These are phyloP conservation scores for Heteropelma amictum DNA, from an alignment of 2,888 invertebrate species.

Conservation along the genomic window DNA sequence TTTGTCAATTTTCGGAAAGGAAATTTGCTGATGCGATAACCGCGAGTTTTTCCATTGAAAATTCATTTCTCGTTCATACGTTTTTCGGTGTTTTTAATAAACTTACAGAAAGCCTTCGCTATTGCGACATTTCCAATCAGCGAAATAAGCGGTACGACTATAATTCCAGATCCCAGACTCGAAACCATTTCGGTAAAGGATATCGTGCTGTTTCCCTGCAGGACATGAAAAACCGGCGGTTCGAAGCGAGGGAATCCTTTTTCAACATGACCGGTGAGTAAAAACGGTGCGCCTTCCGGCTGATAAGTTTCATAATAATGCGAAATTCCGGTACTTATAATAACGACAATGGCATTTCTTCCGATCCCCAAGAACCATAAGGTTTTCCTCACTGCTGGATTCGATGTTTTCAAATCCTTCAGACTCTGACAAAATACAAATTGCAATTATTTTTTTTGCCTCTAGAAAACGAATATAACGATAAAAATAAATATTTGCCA, in stretches of 20 bases:
- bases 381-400: conserved; percentile 76
- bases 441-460: too few relatives aligned
- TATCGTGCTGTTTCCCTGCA: conserved; percentile 79
- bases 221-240: conserved; percentile 80
- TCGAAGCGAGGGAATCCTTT: conserved; percentile 82
- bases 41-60: too few relatives aligned
- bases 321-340: conserved; percentile 81
- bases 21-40: too few relatives aligned
- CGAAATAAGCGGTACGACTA: conserved; percentile 86
- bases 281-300: conserved; percentile 78
- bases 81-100: too few relatives aligned
- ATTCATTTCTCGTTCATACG: too few relatives aligned
- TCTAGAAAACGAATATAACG: neutral
- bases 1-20: too few relatives aligned
- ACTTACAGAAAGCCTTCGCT: conserved; percentile 90
- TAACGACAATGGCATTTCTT: conserved; percentile 85
- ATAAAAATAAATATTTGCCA: neutral
- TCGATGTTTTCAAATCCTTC: conserved; percentile 79
- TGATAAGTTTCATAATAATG: conserved; percentile 79
- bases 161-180: conserved; percentile 84
- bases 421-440: conserved; percentile 78
- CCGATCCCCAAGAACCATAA: conserved; percentile 84
- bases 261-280: conserved; percentile 82
- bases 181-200: conserved; percentile 80
- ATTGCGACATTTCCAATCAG: conserved; percentile 90